These are phyloP conservation scores for Podabrus alpinus DNA, from an alignment of 2,888 invertebrate species.

Conservation along the genomic window DNA sequence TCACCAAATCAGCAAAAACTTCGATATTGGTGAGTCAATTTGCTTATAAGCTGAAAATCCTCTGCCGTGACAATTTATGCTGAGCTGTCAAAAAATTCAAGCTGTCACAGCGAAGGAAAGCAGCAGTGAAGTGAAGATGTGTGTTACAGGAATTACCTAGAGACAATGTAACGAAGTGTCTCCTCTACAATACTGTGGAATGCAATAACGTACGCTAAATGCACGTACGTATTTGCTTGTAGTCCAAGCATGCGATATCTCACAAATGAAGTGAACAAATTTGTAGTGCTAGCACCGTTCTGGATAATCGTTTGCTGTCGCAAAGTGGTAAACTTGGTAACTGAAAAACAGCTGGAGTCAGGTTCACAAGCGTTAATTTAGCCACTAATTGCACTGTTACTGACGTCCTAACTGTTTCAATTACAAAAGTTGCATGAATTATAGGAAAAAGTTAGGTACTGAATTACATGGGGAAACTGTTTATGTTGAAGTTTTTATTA, in stretches of 20 bases:
- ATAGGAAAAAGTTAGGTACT: constrained; percentile 44
- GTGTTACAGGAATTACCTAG: neutral
- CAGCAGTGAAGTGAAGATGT: neutral
- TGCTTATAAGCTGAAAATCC: constrained; percentile 24
- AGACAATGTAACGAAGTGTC: constrained; percentile 2
- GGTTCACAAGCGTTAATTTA: constrained; percentile 46
- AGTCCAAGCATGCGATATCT: constrained; percentile 5
- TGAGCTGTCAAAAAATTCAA: constrained; percentile 19
- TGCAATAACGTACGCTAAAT: neutral
- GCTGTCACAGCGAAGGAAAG: neutral
- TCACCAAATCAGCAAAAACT: constrained; percentile 28
- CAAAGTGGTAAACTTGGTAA: constrained; percentile 29
- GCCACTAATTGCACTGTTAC: constrained; percentile 46
- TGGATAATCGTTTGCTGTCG: constrained; percentile 26
- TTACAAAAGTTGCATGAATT: constrained; percentile 47
- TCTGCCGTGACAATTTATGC: constrained; percentile 27
- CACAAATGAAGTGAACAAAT: constrained; percentile 19
- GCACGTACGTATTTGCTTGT: neutral
- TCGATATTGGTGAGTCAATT: constrained; percentile 28
- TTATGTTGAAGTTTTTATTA: constrained; percentile 1
- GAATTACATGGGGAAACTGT: constrained; percentile 12
- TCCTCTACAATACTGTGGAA: neutral
- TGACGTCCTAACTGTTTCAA: constrained; percentile 47
- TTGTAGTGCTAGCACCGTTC: constrained; percentile 7
- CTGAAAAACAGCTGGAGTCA: constrained; percentile 35